Conservation (phyloP, 64 coral and sea anemone species). For the Cladopsammia gracilis region DNA sequence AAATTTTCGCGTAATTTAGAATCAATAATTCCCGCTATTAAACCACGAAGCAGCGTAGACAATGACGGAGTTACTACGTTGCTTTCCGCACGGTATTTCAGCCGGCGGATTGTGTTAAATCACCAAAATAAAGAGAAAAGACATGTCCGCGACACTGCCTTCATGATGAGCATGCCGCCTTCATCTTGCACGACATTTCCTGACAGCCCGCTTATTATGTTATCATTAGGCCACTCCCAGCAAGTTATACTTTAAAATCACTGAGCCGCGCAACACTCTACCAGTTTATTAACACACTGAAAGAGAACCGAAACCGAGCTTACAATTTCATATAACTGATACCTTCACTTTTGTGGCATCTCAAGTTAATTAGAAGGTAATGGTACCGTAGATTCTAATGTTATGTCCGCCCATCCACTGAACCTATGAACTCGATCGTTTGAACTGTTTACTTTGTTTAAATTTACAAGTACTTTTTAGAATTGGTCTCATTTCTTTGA, state of each 20-base stretch:
- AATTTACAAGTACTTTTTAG: conserved; percentile 18
- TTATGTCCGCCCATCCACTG: not conserved
- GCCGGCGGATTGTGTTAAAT: conserved; percentile 38
- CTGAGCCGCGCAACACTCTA: conserved; percentile 14
- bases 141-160: not conserved
- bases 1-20: not conserved
- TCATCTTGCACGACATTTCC: conserved; percentile 45
- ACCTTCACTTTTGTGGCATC: not conserved
- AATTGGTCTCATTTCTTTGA: not conserved
- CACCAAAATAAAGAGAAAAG: conserved; percentile 25
- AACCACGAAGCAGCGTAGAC: not conserved
- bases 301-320: not conserved
- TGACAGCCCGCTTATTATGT: conserved; percentile 58
- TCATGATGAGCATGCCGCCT: conserved; percentile 18
- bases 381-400: not conserved
- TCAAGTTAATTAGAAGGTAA: conserved; percentile 10
- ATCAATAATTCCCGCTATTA: conserved; percentile 24
- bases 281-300: conserved; percentile 1
- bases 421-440: not conserved
- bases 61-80: not conserved
- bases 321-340: not conserved
- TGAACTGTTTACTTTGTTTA: conserved; percentile 26
- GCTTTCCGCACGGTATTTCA: conserved; percentile 26
- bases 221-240: conserved; percentile 55
- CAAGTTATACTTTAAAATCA: conserved; percentile 22